A percentile compares a stretch with the other conserved stretches of the same genome.
These are phyloP conservation scores for Chlorospingus semifuscus DNA, from an alignment of 2,797 vertebrate species.

Conservation along the genomic window DNA sequence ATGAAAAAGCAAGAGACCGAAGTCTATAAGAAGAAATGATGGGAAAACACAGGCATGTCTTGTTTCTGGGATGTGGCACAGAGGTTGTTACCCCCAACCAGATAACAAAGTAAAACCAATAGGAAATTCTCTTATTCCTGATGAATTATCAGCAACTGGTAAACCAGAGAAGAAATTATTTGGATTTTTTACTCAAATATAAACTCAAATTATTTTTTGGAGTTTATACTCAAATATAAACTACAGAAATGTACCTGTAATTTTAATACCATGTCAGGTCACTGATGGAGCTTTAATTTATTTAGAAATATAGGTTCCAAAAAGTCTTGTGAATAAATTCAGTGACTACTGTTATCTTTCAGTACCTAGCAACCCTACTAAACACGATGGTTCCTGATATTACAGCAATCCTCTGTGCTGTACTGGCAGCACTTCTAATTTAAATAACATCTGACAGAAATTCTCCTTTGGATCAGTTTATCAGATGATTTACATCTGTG, in stretches of 20 bases:
- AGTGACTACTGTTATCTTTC: neutral
- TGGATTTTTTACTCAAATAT: neutral
- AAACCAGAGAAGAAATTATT: neutral
- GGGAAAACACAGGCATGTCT: neutral
- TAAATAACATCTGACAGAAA: neutral
- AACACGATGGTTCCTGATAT: neutral
- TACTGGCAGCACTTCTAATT: neutral
- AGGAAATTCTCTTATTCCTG: neutral
- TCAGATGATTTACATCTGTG: neutral
- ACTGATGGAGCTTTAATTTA: neutral
- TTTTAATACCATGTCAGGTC: neutral
- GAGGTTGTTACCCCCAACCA: neutral
- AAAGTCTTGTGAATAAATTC: neutral
- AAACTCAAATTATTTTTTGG: neutral
- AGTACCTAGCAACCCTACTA: neutral
- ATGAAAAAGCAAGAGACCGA: rapidly evolving
- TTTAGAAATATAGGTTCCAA: neutral
- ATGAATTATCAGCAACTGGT: neutral
- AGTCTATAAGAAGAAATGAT: neutral
- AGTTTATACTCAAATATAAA: neutral
- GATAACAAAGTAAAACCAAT: neutral
- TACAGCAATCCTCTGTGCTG: neutral
- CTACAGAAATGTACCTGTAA: neutral
- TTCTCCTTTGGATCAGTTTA: neutral
- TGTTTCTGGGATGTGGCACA: neutral